phyloP scores from a whole-genome alignment of 2,888 invertebrate species.

The Apotomis capreana region DNA sequence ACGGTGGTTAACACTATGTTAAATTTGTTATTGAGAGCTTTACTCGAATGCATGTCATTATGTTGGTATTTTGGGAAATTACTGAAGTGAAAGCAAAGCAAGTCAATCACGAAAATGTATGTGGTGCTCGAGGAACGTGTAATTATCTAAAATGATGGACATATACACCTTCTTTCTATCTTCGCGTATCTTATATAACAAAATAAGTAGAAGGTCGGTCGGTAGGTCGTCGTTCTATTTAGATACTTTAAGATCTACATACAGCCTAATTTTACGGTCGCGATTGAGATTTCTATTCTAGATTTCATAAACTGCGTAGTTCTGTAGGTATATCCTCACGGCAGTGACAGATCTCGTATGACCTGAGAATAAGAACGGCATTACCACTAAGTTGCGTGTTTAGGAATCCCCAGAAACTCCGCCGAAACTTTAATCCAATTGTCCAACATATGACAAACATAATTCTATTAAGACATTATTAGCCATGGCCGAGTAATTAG shows the following conservation, averaged over 20 bases:
- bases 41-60: neutral
- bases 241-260: too few species aligned
- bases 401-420: slow-evolving; percentile 59
- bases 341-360: too few species aligned
- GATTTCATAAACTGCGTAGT: too few species aligned
- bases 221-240: too few species aligned
- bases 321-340: too few species aligned
- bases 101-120: neutral
- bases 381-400: too few species aligned
- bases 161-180: neutral
- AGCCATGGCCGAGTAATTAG: slow-evolving; percentile 36
- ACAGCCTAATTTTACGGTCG: too few species aligned
- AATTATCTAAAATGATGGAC: neutral
- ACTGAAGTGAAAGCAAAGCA: neutral
- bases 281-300: too few species aligned
- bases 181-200: neutral
- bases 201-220: too few species aligned
- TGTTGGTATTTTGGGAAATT: neutral
- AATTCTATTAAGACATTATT: slow-evolving; percentile 59
- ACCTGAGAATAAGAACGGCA: neutral
- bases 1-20: neutral
- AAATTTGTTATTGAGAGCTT: neutral
- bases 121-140: neutral
- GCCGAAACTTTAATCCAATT: slow-evolving; percentile 75
- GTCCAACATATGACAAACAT: slow-evolving; percentile 57